These are phyloP conservation scores for Gasteruption jaculator DNA, from an alignment of 2,888 invertebrate genomes.

Conservation along the genomic window DNA sequence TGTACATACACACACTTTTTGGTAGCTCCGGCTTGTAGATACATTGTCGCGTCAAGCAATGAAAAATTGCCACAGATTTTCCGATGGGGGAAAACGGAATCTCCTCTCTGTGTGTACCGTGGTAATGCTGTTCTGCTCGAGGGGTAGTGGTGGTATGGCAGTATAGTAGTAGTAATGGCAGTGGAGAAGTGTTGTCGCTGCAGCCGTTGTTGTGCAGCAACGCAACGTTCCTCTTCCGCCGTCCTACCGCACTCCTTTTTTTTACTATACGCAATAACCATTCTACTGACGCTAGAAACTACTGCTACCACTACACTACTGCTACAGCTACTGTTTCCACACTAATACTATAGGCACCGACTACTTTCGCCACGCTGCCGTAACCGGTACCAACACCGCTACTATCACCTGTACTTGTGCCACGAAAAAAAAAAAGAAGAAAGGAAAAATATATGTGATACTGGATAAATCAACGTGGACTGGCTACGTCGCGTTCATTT, in stretches of 20 bases:
- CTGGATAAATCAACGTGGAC: slow-evolving; percentile 28
- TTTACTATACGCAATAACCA: neutral
- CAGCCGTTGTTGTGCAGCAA: no score
- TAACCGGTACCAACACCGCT: slow-evolving; percentile 14
- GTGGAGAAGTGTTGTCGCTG: no score
- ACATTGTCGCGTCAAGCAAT: slow-evolving; percentile 37
- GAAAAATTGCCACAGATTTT: slow-evolving; percentile 37
- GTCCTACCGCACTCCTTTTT: neutral
- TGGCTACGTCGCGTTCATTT: slow-evolving; percentile 25
- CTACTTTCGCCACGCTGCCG: no score
- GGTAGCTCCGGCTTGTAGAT: slow-evolving; percentile 24
- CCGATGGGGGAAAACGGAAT: slow-evolving; percentile 32
- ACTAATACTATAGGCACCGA: no score
- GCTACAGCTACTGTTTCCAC: no score
- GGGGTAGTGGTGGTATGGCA: no score
- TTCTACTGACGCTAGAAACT: no score
- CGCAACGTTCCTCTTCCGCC: no score
- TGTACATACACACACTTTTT: slow-evolving; percentile 22
- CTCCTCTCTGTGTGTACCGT: no score
- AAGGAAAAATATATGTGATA: slow-evolving; percentile 12
- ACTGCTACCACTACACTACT: no score
- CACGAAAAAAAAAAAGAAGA: slow-evolving; percentile 9
- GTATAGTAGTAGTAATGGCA: no score
- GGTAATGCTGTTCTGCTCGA: neutral
- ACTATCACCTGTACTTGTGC: slow-evolving; percentile 11